Base-by-base conservation (phyloP, 2,113 vertebrate species). In the Carettochelys insculpta region DNA sequence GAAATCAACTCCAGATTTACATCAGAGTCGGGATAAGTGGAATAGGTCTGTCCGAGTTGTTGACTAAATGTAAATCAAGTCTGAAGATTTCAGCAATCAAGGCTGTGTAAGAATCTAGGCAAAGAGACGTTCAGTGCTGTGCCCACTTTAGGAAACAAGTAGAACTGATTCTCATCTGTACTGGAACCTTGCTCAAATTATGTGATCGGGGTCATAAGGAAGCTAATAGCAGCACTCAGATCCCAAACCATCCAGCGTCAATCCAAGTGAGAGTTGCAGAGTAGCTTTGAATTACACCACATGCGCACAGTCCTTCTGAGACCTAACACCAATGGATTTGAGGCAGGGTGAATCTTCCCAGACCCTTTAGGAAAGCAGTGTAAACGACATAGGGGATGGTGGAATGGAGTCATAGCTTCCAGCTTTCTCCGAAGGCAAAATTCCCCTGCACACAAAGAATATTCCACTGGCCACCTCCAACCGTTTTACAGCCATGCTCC, bases 1-100 rank as follows among this genome's bases (percentile, higher is more conserved):
- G 83, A 81, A 4, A 0, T 83, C 65, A n/a, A 47, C 17, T 90
- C 91, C 75, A 90, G 75, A 82, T 77, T 1, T 90, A 73, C 89
- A 91, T 65, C 48, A 87, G 22, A 68, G 11, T 38, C 27, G 82
- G 27, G 10, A 38, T 93, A 47, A 68, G 31, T 61, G 73, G 79
- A 90, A 92, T 11, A 54, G 86, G 41, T 80, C 90, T 61, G 90
- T 52, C 51, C 87, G 88, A 34, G 79, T 86, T 86, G 24, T 56
- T 85, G 88, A 93, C 52, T 95, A 94, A 97, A 96, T 47, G 93
- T 95, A 95, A 95, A 95, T 93, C 85, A 95, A 83, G 51, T 58
- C 81, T 53, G 81, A 79, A 25, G 90, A 90, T 87, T 93, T 83
- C 41, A 86, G 75, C 83, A 92, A 95, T 92, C 91, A 90, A 85